Base-by-base conservation (phyloP, 1,140 invertebrate species). In the Papilio aristodemus region DNA sequence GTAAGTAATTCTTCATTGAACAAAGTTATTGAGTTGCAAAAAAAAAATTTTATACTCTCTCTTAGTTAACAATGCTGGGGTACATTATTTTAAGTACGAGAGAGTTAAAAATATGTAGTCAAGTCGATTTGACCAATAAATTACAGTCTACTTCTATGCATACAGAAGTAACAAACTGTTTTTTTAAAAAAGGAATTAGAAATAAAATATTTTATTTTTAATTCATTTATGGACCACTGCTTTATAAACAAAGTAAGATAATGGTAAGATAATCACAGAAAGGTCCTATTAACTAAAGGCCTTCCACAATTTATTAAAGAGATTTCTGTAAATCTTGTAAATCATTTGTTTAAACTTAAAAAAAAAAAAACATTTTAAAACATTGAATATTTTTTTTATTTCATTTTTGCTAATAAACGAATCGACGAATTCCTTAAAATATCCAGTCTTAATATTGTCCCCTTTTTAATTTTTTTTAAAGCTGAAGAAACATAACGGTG, bases 291-390 rank as follows among this genome's bases (percentile, higher is more conserved):
- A 46, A 66, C 17, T 46, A 66, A 66, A 36, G 63, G 63, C 63
- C 63, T 66, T 66, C 50, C 43, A 66, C 63, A 66, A 66, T 66
- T 66, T 14, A 66, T 66, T 46, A 50, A 8, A 39, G 22, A 38
- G 17, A 43, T 50, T 62, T 62, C 17, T 6, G 8, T 36, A 32
- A 27, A 59, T 14, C 13, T 19, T 37, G n/a, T 38, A n/a, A n/a
- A n/a, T n/a, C 9, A 36, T 19, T 22, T 37, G 11, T 37, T 38
- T 22, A 4, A 22, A 54, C 19, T 3, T n/a, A 54, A 25, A 54
- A 10, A 22, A 6, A 13, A 10, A 3, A 11, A 22, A 22, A 11
- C 7, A 32, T 32, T n/a, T n/a, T n/a, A n/a, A n/a, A n/a, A n/a
- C n/a, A n/a, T n/a, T n/a, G n/a, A n/a, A 32, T 32, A 32, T 32